Evolutionary conservation across 2,888 invertebrate genomes (phyloP).

Genomic region (Pristionchus japonicus): DNA sequence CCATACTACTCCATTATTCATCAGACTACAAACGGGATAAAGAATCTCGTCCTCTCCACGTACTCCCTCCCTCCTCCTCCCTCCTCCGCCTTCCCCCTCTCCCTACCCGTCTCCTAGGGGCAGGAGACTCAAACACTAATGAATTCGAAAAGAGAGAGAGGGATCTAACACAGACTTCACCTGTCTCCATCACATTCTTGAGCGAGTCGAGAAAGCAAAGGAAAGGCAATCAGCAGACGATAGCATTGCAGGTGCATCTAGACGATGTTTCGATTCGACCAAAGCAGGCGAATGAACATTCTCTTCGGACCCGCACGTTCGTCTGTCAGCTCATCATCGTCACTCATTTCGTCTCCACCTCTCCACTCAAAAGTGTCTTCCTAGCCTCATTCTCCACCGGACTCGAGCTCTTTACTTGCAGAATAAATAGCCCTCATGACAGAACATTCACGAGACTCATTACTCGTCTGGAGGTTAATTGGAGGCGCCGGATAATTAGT

Average conservation of each 20-base stretch:
- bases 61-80: neutral
- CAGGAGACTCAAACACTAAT: neutral
- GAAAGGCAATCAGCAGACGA: neutral
- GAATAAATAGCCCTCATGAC: neutral
- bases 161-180: slow-evolving; percentile 7
- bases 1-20: neutral
- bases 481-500: neutral
- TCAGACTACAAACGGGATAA: slow-evolving; percentile 3
- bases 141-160: neutral
- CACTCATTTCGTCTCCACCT: neutral
- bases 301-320: neutral
- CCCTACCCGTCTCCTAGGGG: neutral
- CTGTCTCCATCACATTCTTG: neutral
- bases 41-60: neutral
- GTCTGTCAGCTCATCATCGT: neutral
- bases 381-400: neutral
- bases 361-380: neutral
- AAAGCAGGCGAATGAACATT: neutral
- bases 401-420: neutral
- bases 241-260: neutral
- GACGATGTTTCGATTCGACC: neutral
- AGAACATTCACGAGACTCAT: neutral
- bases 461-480: neutral
- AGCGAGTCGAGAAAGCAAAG: neutral
- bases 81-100: neutral